Percentiles rank a stretch among this genome's conserved stretches.
Conservation (phyloP, 2,797 vertebrate species). For the Benthosema pterotum region DNA sequence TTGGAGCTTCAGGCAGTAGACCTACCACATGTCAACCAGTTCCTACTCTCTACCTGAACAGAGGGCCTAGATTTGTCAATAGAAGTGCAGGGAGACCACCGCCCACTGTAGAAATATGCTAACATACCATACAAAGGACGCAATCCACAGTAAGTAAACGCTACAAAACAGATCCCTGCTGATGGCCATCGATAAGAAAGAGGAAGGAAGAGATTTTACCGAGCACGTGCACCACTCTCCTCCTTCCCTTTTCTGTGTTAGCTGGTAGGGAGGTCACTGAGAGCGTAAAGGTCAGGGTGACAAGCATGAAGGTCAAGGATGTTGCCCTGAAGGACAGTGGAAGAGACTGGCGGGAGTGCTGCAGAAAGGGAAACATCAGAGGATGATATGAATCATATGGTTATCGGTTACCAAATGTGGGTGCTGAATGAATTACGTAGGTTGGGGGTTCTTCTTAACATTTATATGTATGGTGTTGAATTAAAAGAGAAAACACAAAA, state of each 20-base stretch:
- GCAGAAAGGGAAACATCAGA: slow-evolving; percentile 42
- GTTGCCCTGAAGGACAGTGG: slow-evolving; percentile 43
- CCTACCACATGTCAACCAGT: no score
- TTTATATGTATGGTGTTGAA: no score
- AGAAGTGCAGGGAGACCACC: no score
- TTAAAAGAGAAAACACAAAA: background rate
- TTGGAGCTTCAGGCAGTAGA: no score
- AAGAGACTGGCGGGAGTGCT: slow-evolving; percentile 46
- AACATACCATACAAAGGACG: no score
- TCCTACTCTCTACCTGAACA: no score
- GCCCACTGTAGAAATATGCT: no score
- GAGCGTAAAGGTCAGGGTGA: slow-evolving; percentile 62
- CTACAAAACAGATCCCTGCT: background rate
- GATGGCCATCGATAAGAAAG: background rate
- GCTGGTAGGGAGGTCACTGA: slow-evolving; percentile 50
- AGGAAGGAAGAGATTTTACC: slow-evolving; percentile 75
- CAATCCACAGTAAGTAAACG: no score
- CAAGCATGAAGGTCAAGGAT: slow-evolving; percentile 32
- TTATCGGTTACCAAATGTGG: background rate
- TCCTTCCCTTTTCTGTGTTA: slow-evolving; percentile 80
- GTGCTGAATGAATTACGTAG: background rate
- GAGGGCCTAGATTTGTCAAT: no score
- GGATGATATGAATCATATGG: background rate
- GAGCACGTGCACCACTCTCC: slow-evolving; percentile 91
- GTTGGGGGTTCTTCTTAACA: no score